Evolutionary conservation across 2,888 invertebrate genomes (phyloP).

Genomic region (Cantharis flavilabris): DNA sequence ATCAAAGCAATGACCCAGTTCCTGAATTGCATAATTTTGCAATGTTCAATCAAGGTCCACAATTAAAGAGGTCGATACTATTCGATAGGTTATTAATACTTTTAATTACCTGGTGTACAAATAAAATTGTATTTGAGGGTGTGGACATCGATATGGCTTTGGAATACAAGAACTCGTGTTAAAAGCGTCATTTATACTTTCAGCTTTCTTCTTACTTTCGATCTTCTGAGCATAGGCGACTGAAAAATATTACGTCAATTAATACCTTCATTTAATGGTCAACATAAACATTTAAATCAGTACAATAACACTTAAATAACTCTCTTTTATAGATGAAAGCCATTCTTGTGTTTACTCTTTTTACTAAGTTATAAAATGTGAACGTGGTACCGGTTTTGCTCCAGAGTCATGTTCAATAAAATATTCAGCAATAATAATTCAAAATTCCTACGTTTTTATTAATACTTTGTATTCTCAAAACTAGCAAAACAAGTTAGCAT

Average conservation of each 20-base stretch:
- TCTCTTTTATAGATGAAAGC: not conserved
- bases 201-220: slow-evolving; percentile 57
- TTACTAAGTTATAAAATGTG: too few species aligned
- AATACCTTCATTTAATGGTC: not conserved
- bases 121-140: slow-evolving; percentile 81
- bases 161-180: slow-evolving; percentile 82
- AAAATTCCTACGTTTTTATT: too few species aligned
- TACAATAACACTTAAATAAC: not conserved
- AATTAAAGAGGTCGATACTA: not conserved
- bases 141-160: slow-evolving; percentile 80
- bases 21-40: not conserved
- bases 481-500: too few species aligned
- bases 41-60: not conserved
- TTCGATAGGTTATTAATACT: not conserved
- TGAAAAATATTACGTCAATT: slow-evolving; percentile 8
- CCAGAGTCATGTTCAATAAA: too few species aligned
- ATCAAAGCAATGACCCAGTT: not conserved
- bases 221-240: slow-evolving; percentile 24
- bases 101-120: slow-evolving; percentile 73
- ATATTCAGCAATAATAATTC: too few species aligned
- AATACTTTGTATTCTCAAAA: too few species aligned
- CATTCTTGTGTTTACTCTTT: too few species aligned
- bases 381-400: too few species aligned
- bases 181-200: slow-evolving; percentile 69
- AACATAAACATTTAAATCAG: not conserved